A percentile compares a stretch with the other conserved stretches of the same genome.
Conservation (phyloP, 2,797 vertebrate genomes). For the Crenichthys baileyi region DNA sequence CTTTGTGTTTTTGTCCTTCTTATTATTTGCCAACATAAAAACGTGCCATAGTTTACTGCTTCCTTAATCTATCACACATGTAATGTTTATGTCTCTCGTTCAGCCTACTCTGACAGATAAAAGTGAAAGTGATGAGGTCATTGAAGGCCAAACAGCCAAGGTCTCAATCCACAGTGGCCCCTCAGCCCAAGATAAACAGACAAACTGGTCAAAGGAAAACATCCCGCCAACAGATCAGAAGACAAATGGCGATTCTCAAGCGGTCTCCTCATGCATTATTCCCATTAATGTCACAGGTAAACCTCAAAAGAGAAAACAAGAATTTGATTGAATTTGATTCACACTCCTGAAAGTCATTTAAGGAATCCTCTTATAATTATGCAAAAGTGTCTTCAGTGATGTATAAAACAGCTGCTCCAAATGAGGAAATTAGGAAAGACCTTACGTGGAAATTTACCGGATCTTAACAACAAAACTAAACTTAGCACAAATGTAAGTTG, state of each 20-base stretch:
- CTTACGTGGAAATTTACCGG: neutral
- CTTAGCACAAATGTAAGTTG: neutral
- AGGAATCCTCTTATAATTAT: neutral
- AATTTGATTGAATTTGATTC: neutral
- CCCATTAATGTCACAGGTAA: constrained; percentile 99
- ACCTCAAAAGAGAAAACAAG: constrained; percentile 6
- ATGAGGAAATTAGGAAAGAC: neutral
- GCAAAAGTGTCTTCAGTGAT: neutral
- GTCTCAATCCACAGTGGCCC: constrained; percentile 88
- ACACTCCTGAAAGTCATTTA: neutral
- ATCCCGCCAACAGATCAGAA: constrained; percentile 92
- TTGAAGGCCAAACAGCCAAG: constrained; percentile 89
- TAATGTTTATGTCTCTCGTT: constrained; percentile 28
- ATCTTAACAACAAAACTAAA: neutral
- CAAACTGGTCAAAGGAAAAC: constrained; percentile 95
- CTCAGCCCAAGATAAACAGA: constrained; percentile 95
- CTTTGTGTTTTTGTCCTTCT: constrained; percentile 3
- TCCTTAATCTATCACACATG: neutral
- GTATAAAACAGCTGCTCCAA: neutral
- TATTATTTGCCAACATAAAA: neutral
- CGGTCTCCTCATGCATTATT: constrained; percentile 97
- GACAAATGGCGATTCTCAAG: constrained; percentile 89
- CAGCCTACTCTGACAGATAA: constrained; percentile 90
- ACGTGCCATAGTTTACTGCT: neutral
- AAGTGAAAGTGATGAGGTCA: constrained; percentile 85